Conservation (phyloP, 2,113 vertebrate species). For the Sinosuthora webbiana region DNA sequence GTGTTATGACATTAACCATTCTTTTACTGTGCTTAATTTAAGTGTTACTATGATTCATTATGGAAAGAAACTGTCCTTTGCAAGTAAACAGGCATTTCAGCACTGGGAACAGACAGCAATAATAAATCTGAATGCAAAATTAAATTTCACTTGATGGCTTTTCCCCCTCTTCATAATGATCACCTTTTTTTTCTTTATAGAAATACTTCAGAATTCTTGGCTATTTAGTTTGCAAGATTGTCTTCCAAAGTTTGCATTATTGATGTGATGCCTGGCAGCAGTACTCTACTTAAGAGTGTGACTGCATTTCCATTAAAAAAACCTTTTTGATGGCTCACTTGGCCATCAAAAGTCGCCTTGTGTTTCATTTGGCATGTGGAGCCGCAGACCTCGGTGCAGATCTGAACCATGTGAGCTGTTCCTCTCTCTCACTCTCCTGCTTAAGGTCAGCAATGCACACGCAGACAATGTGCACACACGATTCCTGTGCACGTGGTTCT, state of each 20-base stretch:
- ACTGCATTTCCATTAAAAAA: constrained; percentile 30
- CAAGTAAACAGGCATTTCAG: constrained; percentile 68
- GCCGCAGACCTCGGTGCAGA: background rate
- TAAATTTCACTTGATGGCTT: constrained; percentile 69
- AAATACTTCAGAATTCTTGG: constrained; percentile 59
- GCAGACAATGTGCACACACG: background rate
- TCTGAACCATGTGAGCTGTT: background rate
- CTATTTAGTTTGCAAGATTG: constrained; percentile 64
- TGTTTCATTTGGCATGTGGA: background rate
- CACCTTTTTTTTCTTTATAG: constrained; percentile 27
- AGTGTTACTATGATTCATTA: constrained; percentile 78
- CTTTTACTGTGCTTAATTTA: constrained; percentile 83
- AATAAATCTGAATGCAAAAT: constrained; percentile 69
- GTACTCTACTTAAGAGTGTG: constrained; percentile 28
- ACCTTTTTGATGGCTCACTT: constrained; percentile 36
- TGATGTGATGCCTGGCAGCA: constrained; percentile 61
- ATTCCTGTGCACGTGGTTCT: background rate
- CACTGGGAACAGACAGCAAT: constrained; percentile 62
- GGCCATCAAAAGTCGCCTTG: constrained; percentile 31
- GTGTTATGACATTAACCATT: constrained; percentile 81
- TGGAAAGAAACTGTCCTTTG: constrained; percentile 69
- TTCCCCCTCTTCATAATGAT: background rate
- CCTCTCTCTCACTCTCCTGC: background rate
- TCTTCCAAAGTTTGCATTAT: constrained; percentile 62
- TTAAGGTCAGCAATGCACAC: background rate